phyloP scores from a whole-genome alignment of 2,113 vertebrate species.

The Micromys minutus region DNA sequence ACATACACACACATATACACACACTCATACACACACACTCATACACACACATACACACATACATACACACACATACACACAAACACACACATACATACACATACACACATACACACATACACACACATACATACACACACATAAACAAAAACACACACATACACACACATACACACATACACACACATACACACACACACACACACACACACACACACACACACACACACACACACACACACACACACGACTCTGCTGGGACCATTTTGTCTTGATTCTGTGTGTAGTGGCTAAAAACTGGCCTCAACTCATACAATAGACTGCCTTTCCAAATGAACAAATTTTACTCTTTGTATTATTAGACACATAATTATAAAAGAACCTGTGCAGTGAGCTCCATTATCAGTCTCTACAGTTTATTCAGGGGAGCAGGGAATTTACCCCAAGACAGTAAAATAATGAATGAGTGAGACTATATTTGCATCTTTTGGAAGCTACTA shows the following conservation, averaged over 20 bases:
- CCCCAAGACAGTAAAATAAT: background rate
- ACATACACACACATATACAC: background rate
- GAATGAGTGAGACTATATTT: background rate
- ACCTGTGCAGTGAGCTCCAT: background rate
- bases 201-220: background rate
- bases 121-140: background rate
- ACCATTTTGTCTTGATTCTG: background rate
- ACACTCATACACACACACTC: too few relatives aligned
- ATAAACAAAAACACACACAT: background rate
- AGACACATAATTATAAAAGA: background rate
- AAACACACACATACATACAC: background rate
- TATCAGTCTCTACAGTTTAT: background rate
- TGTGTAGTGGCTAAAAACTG: background rate
- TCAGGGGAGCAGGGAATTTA: background rate
- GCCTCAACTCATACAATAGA: background rate
- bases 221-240: background rate
- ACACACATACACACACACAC: too few relatives aligned
- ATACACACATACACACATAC: background rate
- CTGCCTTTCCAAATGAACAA: background rate
- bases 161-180: too few relatives aligned
- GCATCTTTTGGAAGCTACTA: background rate
- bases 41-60: background rate
- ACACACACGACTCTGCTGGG: background rate
- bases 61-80: background rate
- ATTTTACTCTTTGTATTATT: background rate